phyloP scores from a whole-genome alignment of 2,888 invertebrate genomes.

The Erynnis tages region DNA sequence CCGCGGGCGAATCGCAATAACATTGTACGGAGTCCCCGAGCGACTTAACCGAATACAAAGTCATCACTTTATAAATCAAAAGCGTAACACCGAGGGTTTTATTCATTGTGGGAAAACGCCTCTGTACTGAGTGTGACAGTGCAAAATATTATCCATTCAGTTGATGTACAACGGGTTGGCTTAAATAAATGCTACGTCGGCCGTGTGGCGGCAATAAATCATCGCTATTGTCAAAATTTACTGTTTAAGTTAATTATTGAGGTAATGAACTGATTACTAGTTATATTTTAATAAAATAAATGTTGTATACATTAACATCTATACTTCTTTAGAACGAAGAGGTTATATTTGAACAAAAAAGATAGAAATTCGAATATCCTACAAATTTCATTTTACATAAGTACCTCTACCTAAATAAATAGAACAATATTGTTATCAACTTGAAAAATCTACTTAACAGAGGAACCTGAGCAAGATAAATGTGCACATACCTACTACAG shows the following conservation, averaged over 20 bases:
- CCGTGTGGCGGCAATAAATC: conserved; percentile 21
- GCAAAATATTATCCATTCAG: conserved; percentile 15
- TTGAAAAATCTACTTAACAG: too few relatives aligned
- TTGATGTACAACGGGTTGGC: conserved; percentile 4
- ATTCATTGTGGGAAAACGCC: conserved; percentile 8
- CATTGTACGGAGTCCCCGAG: neutral
- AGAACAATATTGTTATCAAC: too few relatives aligned
- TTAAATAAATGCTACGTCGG: conserved; percentile 22
- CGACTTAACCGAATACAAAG: conserved; percentile 3
- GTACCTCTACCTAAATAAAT: too few relatives aligned
- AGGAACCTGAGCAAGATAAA: too few relatives aligned
- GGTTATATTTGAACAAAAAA: too few relatives aligned
- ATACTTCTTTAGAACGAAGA: too few relatives aligned
- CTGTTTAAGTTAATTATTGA: conserved; percentile 7
- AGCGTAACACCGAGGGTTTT: conserved; percentile 7
- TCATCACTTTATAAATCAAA: conserved; percentile 21
- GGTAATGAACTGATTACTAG: too few relatives aligned
- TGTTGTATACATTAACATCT: too few relatives aligned
- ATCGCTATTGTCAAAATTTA: conserved; percentile 9
- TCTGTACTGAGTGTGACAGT: conserved; percentile 9
- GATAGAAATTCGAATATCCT: too few relatives aligned
- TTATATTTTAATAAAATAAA: too few relatives aligned
- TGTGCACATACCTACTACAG: too few relatives aligned
- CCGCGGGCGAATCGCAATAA: neutral
- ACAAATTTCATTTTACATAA: too few relatives aligned